Evolutionary conservation across 2,113 vertebrate species (phyloP), one percentile per base, ranked within the genome.

Genomic region (Gobio gobio): DNA sequence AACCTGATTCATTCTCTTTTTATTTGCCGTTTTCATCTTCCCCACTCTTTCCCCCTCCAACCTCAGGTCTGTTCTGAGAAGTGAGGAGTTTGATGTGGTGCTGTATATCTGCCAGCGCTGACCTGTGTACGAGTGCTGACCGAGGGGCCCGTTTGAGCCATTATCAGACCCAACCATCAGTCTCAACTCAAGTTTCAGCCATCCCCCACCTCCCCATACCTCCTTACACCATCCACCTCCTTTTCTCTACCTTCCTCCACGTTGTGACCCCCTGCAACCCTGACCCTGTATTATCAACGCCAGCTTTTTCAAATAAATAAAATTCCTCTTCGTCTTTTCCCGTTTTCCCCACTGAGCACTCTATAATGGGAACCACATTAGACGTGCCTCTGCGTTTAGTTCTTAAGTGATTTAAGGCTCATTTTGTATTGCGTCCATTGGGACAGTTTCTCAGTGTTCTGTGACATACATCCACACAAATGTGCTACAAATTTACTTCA

Each of bases 91-190:
- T 77, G 49, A 54, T 77, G 29, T 20, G 66, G 16, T 70, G 86
- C 76, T 45, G 74, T 78, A 84, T 81, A 75, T 86, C 85, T 84
- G 85, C 82, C 82, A 86, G 82, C 45, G 43, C 70, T 81, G 18
- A 58, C 70, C 68, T 64, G 72, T 84, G 82, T 70, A 29, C 66
- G 78, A 68, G 64, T 20, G 45, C 16, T 40, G 47, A 72, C 18
- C 80, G 80, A 82, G 80, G 66, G 86, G 88, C 76, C 87, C 45
- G 54, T 90, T 90, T 89, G 86, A 92, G 77, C 56, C 79, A 89
- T 91, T 92, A 93, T 92, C 91, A 91, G 70, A 87, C 90, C 86
- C 87, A 91, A 88, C 84, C 88, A 93, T 94, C 92, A 90, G 93
- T 92, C 89, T 92, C 89, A 89, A 88, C 89, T 90, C 90, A 88